A percentile compares a stretch with the other conserved stretches of the same genome.
phyloP scores from a whole-genome alignment of 1,140 invertebrate genomes.

The Diplogasteroides magnus region DNA sequence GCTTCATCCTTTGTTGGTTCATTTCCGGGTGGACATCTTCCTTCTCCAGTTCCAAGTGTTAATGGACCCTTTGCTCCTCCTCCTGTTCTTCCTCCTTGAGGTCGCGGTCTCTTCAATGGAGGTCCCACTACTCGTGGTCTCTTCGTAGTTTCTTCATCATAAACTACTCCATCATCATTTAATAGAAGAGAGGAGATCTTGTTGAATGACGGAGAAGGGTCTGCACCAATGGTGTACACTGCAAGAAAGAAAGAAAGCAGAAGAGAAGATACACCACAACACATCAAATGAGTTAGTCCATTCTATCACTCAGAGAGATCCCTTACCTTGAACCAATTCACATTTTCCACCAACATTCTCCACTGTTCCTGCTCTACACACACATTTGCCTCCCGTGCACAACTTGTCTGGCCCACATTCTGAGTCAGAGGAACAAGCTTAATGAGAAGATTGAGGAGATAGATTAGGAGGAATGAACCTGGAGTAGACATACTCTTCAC shows the following conservation, averaged over 20 bases:
- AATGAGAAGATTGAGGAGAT: no score
- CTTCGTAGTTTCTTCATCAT: not conserved
- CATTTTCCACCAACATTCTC: conserved; percentile 27
- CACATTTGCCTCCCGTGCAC: conserved; percentile 33
- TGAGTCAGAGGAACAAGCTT: conserved; percentile 31
- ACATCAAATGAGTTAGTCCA: not conserved
- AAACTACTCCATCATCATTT: not conserved
- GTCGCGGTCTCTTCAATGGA: conserved; percentile 27
- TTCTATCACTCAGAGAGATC: no score
- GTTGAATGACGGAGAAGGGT: not conserved
- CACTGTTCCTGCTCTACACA: conserved; percentile 30
- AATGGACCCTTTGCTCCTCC: conserved; percentile 11
- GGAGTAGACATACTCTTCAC: no score
- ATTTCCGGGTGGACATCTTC: conserved; percentile 50
- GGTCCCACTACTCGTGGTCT: conserved; percentile 39
- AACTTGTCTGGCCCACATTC: conserved; percentile 29
- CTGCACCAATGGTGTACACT: not conserved
- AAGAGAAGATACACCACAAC: not conserved
- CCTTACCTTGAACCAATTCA: conserved; percentile 31
- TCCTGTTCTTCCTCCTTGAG: conserved; percentile 13
- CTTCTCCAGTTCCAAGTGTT: conserved; percentile 24
- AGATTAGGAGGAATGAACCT: no score
- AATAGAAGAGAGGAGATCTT: not conserved
- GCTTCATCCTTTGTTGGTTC: conserved; percentile 35
- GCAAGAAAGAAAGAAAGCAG: not conserved